Evolutionary conservation across 1,140 invertebrate genomes (phyloP).

Genomic region (Leptinotarsa undecemlineata): DNA sequence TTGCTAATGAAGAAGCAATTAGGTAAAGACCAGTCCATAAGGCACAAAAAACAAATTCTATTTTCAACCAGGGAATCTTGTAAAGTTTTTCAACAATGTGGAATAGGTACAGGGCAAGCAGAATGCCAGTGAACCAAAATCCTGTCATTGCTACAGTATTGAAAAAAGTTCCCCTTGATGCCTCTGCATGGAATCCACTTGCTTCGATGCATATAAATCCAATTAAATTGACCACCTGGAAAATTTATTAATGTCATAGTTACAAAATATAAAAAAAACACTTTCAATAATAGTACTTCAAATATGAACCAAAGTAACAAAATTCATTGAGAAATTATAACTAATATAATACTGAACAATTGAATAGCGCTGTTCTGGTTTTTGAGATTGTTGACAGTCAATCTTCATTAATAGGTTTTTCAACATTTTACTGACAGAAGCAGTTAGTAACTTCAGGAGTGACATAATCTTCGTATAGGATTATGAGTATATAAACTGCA

Average conservation of each 20-base stretch:
- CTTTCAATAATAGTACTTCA: too few relatives aligned
- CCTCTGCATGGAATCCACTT: constrained; percentile 56
- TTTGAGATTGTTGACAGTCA: too few relatives aligned
- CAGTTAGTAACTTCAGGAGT: too few relatives aligned
- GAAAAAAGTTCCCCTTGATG: constrained; percentile 69
- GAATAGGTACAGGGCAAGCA: constrained; percentile 81
- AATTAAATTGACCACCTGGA: constrained; percentile 73
- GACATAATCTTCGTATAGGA: too few relatives aligned
- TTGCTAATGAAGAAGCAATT: constrained; percentile 68
- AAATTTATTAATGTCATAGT: background rate
- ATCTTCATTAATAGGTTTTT: too few relatives aligned
- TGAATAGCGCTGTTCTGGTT: too few relatives aligned
- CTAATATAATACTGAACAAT: too few relatives aligned
- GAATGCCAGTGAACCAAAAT: constrained; percentile 82
- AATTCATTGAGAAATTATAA: too few relatives aligned
- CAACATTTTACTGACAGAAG: too few relatives aligned
- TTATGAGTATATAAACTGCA: too few relatives aligned
- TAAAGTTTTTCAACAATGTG: constrained; percentile 84
- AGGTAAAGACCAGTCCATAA: constrained; percentile 74
- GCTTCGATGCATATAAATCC: constrained; percentile 82
- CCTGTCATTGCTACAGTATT: constrained; percentile 82
- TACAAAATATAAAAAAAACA: too few relatives aligned
- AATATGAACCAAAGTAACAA: too few relatives aligned
- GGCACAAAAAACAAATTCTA: constrained; percentile 77
- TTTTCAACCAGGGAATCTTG: constrained; percentile 84